Evolutionary conservation across 2,797 vertebrate genomes (phyloP).

Genomic region (Eptatretus atami): DNA sequence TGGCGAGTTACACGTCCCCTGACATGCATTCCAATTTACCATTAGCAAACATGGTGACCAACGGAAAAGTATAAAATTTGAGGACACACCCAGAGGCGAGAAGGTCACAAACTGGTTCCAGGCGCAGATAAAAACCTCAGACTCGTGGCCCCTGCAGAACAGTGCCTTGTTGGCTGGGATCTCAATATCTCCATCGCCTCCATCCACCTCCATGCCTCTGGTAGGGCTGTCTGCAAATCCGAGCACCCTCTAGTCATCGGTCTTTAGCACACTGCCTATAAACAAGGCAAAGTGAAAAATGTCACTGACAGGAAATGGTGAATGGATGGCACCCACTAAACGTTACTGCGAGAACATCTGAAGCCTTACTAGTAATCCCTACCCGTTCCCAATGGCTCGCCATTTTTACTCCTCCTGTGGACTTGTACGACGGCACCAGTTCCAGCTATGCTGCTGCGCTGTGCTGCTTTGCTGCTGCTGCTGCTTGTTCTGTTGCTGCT

Average conservation of each 20-base stretch:
- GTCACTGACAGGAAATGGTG: background rate
- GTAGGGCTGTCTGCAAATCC: constrained; percentile 42
- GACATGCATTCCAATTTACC: background rate
- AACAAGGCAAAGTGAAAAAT: background rate
- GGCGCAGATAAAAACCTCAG: constrained; percentile 90
- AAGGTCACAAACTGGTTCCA: constrained; percentile 84
- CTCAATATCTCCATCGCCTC: constrained; percentile 33
- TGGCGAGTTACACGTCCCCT: too few relatives aligned
- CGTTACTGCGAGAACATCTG: too few relatives aligned
- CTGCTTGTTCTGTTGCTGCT: constrained; percentile 13
- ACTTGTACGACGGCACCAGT: constrained; percentile 8
- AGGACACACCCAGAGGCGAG: constrained; percentile 57
- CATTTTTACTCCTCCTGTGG: constrained; percentile 43
- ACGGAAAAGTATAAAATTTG: too few relatives aligned
- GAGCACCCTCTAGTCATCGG: constrained; percentile 6
- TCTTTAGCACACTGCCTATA: background rate
- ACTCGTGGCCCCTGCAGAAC: constrained; percentile 75
- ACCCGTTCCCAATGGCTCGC: constrained; percentile 58
- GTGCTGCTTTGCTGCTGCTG: background rate
- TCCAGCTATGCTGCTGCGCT: background rate
- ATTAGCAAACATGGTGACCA: background rate
- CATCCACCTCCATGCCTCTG: constrained; percentile 50
- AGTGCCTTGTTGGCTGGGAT: constrained; percentile 67
- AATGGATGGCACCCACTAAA: background rate
- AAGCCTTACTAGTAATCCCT: constrained; percentile 28